Base-by-base conservation (phyloP, 2,113 vertebrate species). In the Gulo gulo region DNA sequence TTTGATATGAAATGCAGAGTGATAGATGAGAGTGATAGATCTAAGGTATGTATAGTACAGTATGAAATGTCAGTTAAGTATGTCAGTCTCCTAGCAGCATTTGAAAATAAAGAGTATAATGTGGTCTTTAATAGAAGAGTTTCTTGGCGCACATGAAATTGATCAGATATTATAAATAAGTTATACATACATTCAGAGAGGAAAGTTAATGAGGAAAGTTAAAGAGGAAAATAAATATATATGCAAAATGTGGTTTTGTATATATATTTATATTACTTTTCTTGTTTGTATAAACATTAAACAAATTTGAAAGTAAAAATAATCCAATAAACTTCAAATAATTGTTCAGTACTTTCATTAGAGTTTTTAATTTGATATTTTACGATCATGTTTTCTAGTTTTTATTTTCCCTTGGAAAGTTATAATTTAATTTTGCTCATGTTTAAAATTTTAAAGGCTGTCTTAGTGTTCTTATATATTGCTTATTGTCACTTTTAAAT, bases 1-100 rank as follows among this genome's bases (percentile, higher is more conserved):
- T 97, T 96, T 97, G 88, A 97, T 98, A 97, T 96, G 82, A 96
- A 98, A 94, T 95, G 89, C 93, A 98, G 95, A 98, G 87, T 94
- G 95, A 95, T 93, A 95, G 88, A 89, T 96, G 78, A 93, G 84
- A 84, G 24, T 55, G 63, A 88, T 86, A 91, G 73, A 85, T 83
- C 55, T 88, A 85, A 97, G 91, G 88, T 71, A 93, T 81, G 9
- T 42, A 95, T 12, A 90, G 16, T 36, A 82, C 16, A 86, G 23
- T 71, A 61, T 79, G 31, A 73, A 92, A 94, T 91, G 45, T 45
- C 45, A 45, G 45, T 45, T 45, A 45, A 45, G 6, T 90, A 31
- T 94, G 23, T 91, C 80, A 81, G 2, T 96, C 76, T 86, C 36
- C 31, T 55, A 86, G 12, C 3, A 93, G 20, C 26, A 81, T 81